Conservation (phyloP, 2,113 vertebrate species). For the Lipophrys pholis region DNA sequence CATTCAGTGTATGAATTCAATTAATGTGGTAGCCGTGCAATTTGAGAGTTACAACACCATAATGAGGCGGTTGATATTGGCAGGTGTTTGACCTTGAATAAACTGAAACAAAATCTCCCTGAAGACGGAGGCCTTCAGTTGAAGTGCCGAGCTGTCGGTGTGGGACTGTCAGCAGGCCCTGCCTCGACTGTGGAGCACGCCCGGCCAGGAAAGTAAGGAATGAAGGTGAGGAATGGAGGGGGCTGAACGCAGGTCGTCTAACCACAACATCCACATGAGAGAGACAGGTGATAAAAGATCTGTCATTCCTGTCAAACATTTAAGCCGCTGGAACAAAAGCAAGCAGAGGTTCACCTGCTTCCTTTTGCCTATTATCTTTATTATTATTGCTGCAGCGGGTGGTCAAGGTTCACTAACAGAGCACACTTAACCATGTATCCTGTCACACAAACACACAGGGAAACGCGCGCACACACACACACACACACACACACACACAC, state of each 20-base stretch:
- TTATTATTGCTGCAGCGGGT: constrained; percentile 65
- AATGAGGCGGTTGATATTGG: constrained; percentile 60
- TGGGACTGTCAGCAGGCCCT: constrained; percentile 53
- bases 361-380: constrained; percentile 75
- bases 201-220: constrained; percentile 32
- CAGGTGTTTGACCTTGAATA: constrained; percentile 62
- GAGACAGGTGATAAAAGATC: constrained; percentile 63
- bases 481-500: constrained; percentile 59
- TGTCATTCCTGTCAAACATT: constrained; percentile 63
- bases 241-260: constrained; percentile 37
- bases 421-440: constrained; percentile 65
- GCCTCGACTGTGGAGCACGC: constrained; percentile 33
- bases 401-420: constrained; percentile 79
- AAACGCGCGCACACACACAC: constrained; percentile 47
- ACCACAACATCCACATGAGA: constrained; percentile 62
- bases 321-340: constrained; percentile 60
- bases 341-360: constrained; percentile 63
- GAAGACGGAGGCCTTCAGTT: constrained; percentile 39
- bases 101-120: constrained; percentile 35
- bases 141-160: constrained; percentile 53
- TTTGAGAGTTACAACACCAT: constrained; percentile 41
- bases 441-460: constrained; percentile 43
- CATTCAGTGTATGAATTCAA: constrained; percentile 32
- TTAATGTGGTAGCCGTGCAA: constrained; percentile 49
- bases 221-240: constrained; percentile 35